phyloP scores from a whole-genome alignment of 2,797 vertebrate genomes.

The Coreius guichenoti region DNA sequence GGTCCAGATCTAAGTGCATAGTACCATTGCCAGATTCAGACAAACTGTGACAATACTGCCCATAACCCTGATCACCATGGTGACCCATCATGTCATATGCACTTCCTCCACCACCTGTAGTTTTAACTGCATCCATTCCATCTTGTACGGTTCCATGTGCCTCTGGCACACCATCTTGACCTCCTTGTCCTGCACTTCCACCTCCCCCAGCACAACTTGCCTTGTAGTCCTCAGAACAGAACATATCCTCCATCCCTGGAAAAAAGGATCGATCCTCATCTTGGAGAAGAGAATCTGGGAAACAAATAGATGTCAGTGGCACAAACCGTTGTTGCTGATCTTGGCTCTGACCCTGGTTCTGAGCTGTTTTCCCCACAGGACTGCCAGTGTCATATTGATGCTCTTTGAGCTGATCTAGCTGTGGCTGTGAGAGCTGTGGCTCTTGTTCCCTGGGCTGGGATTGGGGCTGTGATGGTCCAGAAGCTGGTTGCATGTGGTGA shows the following conservation, averaged over 20 bases:
- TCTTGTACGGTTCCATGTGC: conserved; percentile 72
- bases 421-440: conserved; percentile 71
- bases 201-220: conserved; percentile 73
- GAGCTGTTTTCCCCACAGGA: conserved; percentile 70
- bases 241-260: conserved; percentile 95
- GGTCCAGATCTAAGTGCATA: conserved; percentile 83
- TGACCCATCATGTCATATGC: conserved; percentile 81
- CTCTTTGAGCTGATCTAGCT: conserved; percentile 81
- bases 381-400: conserved; percentile 81
- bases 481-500: conserved; percentile 61
- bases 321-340: conserved; percentile 84
- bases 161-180: conserved; percentile 73
- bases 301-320: conserved; percentile 90
- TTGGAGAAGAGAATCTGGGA: conserved; percentile 89
- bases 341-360: conserved; percentile 72
- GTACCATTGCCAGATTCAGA: conserved; percentile 72
- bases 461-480: conserved; percentile 59
- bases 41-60: conserved; percentile 77
- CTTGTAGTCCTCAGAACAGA: conserved; percentile 89
- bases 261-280: conserved; percentile 93
- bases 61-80: conserved; percentile 76
- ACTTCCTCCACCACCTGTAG: conserved; percentile 64
- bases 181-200: conserved; percentile 70
- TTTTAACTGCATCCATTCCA: conserved; percentile 73
- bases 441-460: conserved; percentile 71